phyloP scores from a whole-genome alignment of 2,113 vertebrate species.

The Phylloscopus trochilus region DNA sequence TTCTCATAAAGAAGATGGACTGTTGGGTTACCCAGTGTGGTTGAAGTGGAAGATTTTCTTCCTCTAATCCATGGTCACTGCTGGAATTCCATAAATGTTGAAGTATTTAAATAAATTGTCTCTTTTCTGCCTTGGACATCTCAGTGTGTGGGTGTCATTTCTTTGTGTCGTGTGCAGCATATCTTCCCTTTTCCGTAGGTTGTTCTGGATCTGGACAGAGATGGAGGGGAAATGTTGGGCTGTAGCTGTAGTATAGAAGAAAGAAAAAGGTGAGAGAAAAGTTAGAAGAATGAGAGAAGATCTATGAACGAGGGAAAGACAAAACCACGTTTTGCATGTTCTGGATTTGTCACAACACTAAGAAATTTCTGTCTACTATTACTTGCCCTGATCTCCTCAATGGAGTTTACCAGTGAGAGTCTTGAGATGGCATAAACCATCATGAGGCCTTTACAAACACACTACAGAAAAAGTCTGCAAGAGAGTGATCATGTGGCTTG shows the following conservation, averaged over 20 bases:
- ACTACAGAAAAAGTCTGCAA: not conserved
- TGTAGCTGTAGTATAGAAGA: not conserved
- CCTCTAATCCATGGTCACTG: too few relatives aligned
- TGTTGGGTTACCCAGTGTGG: too few relatives aligned
- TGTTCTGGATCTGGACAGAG: not conserved
- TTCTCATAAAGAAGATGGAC: too few relatives aligned
- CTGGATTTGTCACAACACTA: not conserved
- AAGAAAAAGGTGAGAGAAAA: not conserved
- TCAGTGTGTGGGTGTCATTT: too few relatives aligned
- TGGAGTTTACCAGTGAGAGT: not conserved
- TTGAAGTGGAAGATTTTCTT: too few relatives aligned
- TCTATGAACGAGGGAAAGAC: not conserved
- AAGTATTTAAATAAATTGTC: too few relatives aligned
- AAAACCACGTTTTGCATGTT: not conserved
- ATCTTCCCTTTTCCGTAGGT: not conserved
- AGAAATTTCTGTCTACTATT: not conserved
- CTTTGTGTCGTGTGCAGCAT: too few relatives aligned
- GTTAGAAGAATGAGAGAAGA: not conserved
- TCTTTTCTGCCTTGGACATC: too few relatives aligned
- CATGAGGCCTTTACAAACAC: not conserved
- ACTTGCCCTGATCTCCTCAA: not conserved
- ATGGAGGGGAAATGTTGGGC: not conserved
- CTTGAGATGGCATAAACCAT: not conserved
- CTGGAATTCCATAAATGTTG: too few relatives aligned
- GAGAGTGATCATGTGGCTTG: not conserved